Conservation (phyloP, 1,140 invertebrate species). For the Zaprionus davidi region DNA sequence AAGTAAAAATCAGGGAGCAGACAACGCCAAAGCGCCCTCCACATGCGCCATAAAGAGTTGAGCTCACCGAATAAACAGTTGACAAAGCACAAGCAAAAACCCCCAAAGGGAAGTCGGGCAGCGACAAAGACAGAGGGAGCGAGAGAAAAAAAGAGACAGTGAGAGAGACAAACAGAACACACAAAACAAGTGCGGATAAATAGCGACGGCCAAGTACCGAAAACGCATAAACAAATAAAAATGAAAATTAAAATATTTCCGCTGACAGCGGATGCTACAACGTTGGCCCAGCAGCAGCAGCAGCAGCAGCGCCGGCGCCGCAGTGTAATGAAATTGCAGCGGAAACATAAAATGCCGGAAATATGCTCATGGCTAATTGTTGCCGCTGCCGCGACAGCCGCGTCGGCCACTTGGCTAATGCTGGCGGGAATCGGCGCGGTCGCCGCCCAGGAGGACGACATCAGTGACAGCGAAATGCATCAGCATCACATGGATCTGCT, state of each 20-base stretch:
- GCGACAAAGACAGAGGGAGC: conserved; percentile 10
- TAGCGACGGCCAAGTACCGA: conserved; percentile 13
- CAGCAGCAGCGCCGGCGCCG: conserved; percentile 25
- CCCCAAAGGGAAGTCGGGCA: neutral
- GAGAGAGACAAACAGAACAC: conserved; percentile 8
- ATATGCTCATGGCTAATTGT: conserved; percentile 83
- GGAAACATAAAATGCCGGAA: conserved; percentile 82
- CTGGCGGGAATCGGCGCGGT: conserved; percentile 41
- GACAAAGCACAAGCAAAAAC: conserved; percentile 16
- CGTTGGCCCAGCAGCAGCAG: conserved; percentile 22
- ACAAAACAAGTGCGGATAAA: conserved; percentile 17
- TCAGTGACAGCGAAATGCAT: conserved; percentile 56
- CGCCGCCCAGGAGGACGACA: conserved; percentile 55
- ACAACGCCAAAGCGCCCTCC: neutral
- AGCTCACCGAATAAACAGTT: neutral
- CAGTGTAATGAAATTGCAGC: conserved; percentile 67
- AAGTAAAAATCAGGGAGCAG: conserved; percentile 44
- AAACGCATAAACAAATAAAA: conserved; percentile 63
- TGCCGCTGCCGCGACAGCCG: conserved; percentile 52
- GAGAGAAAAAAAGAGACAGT: neutral
- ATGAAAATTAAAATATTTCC: conserved; percentile 81
- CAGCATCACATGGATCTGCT: conserved; percentile 63
- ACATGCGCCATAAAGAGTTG: neutral
- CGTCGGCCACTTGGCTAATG: conserved; percentile 57
- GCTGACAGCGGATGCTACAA: conserved; percentile 66